Evolutionary conservation across 2,888 invertebrate genomes (phyloP), one percentile per base, ranked within the genome.

Genomic region (Nephrotoma appendiculata): DNA sequence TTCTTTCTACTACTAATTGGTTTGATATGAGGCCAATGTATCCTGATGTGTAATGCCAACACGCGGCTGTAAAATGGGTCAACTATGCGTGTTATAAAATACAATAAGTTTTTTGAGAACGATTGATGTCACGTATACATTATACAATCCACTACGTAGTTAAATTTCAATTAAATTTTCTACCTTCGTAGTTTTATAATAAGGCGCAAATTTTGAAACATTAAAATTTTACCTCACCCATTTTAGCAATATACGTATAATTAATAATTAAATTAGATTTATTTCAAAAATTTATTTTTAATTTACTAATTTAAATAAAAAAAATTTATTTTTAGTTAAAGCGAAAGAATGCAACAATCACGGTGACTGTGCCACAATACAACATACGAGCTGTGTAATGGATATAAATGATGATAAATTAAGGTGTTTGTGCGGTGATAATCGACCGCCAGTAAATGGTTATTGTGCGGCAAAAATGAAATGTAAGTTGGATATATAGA

Each of bases 401-500:
- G 95, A 95, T 45, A 92, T 93, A 86, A 93, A 93, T 88, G 95
- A 95, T 89, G 91, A 93, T 1, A 93, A 93, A 88, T 92, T 93
- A 15, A 92, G 95, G 6, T 95, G 95, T 88, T 93, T 95, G 0
- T 95, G 95, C 88, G 95, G 95, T 0, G 95, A 95, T 91, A 95
- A 95, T 90, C 91, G 93, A 2, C 92, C 94, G 0, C 95, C 95
- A 0, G 90, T 93, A 7, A 95, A 95, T 88, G 95, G 95, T 7
- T 92, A 93, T 84, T 95, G 95, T 89, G 93, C 93, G 84, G 93
- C 94, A 86, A 93, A 93, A 88, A 92, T 92, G 52, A 95, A 95
- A 93, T 93, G 95, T 95, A 91, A 92, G 88, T 85, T 12, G 31
- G 31, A 31, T 31, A 31, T 31, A 31, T 31, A 31, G 31, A 31